These are phyloP conservation scores for Orycteropus afer DNA, from an alignment of 2,113 vertebrate species.

Conservation along the genomic window DNA sequence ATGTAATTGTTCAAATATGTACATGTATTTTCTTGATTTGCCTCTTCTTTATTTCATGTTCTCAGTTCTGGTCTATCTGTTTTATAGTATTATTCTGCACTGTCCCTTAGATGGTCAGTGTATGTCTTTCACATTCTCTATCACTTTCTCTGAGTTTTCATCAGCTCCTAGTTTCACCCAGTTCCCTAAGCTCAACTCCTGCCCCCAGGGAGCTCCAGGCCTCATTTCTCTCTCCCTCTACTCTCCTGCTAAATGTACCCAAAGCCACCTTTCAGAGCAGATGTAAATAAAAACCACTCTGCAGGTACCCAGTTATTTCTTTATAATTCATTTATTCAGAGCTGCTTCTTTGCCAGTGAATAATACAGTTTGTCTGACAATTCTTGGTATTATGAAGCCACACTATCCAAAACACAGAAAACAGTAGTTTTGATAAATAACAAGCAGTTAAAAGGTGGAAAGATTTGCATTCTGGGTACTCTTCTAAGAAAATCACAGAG, in stretches of 20 bases:
- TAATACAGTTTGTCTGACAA: neutral
- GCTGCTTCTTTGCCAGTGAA: neutral
- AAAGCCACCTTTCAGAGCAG: neutral
- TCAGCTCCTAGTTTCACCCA: neutral
- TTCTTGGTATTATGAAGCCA: neutral
- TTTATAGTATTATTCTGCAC: neutral
- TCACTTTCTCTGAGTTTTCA: neutral
- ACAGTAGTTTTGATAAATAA: neutral
- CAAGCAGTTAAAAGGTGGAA: neutral
- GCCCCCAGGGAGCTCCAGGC: neutral
- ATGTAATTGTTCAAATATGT: neutral
- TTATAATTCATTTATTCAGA: neutral
- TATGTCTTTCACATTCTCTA: neutral
- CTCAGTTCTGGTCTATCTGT: neutral
- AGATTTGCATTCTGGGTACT: neutral
- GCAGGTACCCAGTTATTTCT: neutral
- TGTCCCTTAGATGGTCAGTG: neutral
- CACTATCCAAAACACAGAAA: neutral
- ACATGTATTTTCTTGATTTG: neutral
- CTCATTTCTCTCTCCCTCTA: neutral
- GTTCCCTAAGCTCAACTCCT: neutral
- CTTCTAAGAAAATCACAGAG: constrained; percentile 31
- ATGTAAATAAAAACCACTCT: neutral
- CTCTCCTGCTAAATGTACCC: neutral
- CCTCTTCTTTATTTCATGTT: neutral